Evolutionary conservation across 2,797 vertebrate species (phyloP).

Genomic region (Odontamblyopus rebecca): DNA sequence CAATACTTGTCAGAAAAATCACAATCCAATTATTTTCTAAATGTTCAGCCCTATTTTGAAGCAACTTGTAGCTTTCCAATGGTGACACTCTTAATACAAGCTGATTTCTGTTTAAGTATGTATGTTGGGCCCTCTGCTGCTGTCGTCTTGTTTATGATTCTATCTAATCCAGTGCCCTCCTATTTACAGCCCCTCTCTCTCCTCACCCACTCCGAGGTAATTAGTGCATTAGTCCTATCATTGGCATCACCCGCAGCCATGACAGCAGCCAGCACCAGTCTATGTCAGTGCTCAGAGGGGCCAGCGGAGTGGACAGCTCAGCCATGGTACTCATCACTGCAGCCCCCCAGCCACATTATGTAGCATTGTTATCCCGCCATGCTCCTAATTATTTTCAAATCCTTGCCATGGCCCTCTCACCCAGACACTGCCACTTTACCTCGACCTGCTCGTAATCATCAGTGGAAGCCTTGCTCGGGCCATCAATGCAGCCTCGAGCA

Average conservation of each 20-base stretch:
- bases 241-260: constrained; percentile 80
- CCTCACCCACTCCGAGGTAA: constrained; percentile 74
- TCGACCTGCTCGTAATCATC: constrained; percentile 66
- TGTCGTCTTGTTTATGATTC: constrained; percentile 59
- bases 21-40: too few relatives aligned
- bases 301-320: constrained; percentile 84
- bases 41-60: background rate
- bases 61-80: background rate
- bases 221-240: constrained; percentile 88
- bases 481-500: constrained; percentile 52
- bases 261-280: constrained; percentile 85
- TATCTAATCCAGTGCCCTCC: constrained; percentile 42
- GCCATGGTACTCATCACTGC: constrained; percentile 71
- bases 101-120: background rate
- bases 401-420: constrained; percentile 60
- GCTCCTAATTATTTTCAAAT: constrained; percentile 74
- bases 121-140: constrained; percentile 44
- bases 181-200: constrained; percentile 57
- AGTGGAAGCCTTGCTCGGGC: constrained; percentile 53
- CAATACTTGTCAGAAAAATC: too few relatives aligned
- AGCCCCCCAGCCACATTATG: constrained; percentile 69
- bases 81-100: background rate
- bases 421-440: constrained; percentile 68
- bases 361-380: constrained; percentile 65
- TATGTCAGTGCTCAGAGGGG: constrained; percentile 85